Percentiles rank a stretch among this genome's conserved stretches.
phyloP scores from a whole-genome alignment of 2,888 invertebrate species.

The Eristalis pertinax region DNA sequence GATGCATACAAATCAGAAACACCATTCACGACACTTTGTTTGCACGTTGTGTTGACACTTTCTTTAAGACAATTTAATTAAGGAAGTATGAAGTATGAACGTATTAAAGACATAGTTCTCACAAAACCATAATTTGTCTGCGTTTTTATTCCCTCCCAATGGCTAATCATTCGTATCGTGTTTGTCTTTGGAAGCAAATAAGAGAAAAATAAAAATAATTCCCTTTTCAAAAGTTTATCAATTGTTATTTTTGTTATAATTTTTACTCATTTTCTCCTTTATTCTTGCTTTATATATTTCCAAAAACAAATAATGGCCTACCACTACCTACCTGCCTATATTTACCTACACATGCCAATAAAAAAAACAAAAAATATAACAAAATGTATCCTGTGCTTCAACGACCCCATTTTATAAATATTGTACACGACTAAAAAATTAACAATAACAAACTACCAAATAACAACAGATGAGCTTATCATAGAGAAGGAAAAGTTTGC shows the following conservation, averaged over 20 bases:
- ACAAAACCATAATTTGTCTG: conserved; percentile 43
- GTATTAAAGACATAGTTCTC: conserved; percentile 66
- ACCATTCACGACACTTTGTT: conserved; percentile 24
- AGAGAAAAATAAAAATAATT: conserved; percentile 5
- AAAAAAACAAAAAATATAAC: too few species aligned
- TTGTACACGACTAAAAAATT: not conserved
- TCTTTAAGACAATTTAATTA: conserved; percentile 61
- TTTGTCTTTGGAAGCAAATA: conserved; percentile 8
- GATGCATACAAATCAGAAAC: conserved; percentile 11
- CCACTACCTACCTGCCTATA: conserved; percentile 47
- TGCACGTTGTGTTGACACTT: conserved; percentile 45
- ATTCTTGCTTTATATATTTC: conserved; percentile 51
- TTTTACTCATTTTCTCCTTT: conserved; percentile 52
- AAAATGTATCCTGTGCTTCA: conserved; percentile 33
- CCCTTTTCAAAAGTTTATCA: conserved; percentile 12
- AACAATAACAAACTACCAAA: conserved; percentile 26
- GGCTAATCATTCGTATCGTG: conserved; percentile 20
- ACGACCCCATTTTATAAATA: conserved; percentile 39
- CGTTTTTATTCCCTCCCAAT: conserved; percentile 42
- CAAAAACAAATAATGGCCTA: conserved; percentile 41
- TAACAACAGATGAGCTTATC: conserved; percentile 89
- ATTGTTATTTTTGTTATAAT: conserved; percentile 1
- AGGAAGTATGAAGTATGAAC: conserved; percentile 54
- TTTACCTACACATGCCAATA: conserved; percentile 55
- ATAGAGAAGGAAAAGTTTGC: conserved; percentile 95